Base-by-base conservation (phyloP, 2,888 invertebrate genomes). In the Agrotis puta region DNA sequence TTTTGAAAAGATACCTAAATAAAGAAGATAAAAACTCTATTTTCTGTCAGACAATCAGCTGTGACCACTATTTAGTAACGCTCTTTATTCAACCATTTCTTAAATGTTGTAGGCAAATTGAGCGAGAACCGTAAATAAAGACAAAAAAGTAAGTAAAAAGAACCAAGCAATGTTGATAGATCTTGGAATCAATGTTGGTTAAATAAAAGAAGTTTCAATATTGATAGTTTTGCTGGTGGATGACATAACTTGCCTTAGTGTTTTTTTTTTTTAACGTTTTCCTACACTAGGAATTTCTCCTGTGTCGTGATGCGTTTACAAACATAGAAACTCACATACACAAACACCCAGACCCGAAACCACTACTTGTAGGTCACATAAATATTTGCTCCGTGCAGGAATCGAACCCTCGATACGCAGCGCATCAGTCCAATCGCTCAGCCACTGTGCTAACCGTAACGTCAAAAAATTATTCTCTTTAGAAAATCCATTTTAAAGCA, bases 231-330 rank as follows among this genome's bases (percentile, higher is more conserved):
- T 27, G 2, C 27, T 18, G 11, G 9, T 24, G 4, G 33, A 59
- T 76, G 48, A 77, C 33, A 50, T 75, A 77, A 77, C 75, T n/a
- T 13, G n/a, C 50, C 64, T 70, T 70, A 50, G n/a, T n/a, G n/a
- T n/a, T n/a, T n/a, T n/a, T n/a, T n/a, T n/a, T n/a, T n/a, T n/a
- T n/a, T n/a, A n/a, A n/a, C n/a, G n/a, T n/a, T n/a, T n/a, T n/a
- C n/a, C n/a, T n/a, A n/a, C n/a, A n/a, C n/a, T n/a, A n/a, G n/a
- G n/a, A n/a, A n/a, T n/a, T n/a, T n/a, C n/a, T n/a, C n/a, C n/a
- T n/a, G n/a, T n/a, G n/a, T n/a, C n/a, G n/a, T n/a, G n/a, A n/a
- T n/a, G n/a, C n/a, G n/a, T n/a, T n/a, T n/a, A n/a, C n/a, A n/a
- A n/a, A n/a, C n/a, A n/a, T n/a, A n/a, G n/a, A n/a, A n/a, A n/a